Base-by-base conservation (phyloP, 2,113 vertebrate genomes). In the Cephalopterus ornatus region DNA sequence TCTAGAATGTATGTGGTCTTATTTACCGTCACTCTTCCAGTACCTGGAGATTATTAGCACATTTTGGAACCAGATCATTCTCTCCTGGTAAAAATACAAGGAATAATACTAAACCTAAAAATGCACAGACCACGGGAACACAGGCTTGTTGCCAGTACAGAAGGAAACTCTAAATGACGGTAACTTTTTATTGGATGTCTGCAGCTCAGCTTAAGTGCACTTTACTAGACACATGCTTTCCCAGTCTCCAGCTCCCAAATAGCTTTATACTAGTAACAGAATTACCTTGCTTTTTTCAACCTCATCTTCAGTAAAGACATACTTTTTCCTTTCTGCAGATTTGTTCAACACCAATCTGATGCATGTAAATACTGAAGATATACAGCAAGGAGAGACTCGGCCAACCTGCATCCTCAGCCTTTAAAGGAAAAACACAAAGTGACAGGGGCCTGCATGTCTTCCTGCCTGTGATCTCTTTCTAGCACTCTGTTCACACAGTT, bases 151-250 rank as follows among this genome's bases (percentile, higher is more conserved):
- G 53, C 63, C 72, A 70, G n/a, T 17, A 65, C 18, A 78, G 35
- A 88, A 78, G 62, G 55, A 71, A 91, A 46, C 70, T 59, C 71
- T 50, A 80, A 86, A 55, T 22, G n/a, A 85, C 44, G 71, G 61
- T 46, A 94, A 76, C 59, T 62, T 92, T 80, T 56, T 53, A 85
- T 66, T 3, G 2, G 52, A 59, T 7, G 55, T 35, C 83, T 42
- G 41, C 39, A 78, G 46, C 49, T 91, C 77, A 39, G 62, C 23
- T 27, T 32, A 94, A 91, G 47, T 30, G 41, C 50, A 19, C 62
- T 73, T 78, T 67, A 50, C 33, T 33, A 81, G 75, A 92, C 50
- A 76, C 47, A 61, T 21, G 47, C 66, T 46, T 89, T 14, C 39
- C n/a, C 46, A 84, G 66, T 13, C 59, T 79, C 50, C 30, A 21